These are phyloP conservation scores for Mimumesa dahlbomi DNA, from an alignment of 2,888 invertebrate species.

Conservation along the genomic window DNA sequence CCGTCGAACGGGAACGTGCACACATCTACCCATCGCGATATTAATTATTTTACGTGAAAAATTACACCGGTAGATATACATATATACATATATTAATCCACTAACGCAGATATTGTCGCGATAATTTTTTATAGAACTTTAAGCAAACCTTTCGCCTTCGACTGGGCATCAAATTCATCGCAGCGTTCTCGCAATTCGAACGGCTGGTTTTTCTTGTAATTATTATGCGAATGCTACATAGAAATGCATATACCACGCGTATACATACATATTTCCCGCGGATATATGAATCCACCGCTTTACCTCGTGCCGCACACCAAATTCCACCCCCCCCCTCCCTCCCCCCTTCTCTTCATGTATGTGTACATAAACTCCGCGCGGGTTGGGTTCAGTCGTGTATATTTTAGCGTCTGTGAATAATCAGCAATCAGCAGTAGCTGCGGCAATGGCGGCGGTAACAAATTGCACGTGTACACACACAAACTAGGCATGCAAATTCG, in stretches of 20 bases:
- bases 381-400: slow-evolving; percentile 67
- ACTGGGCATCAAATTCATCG: slow-evolving; percentile 8
- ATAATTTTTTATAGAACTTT: no score
- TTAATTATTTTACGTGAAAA: no score
- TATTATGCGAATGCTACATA: slow-evolving; percentile 45
- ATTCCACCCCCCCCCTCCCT: slow-evolving; percentile 7
- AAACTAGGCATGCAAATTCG: slow-evolving; percentile 68
- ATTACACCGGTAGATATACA: no score
- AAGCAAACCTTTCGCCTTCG: slow-evolving; percentile 17
- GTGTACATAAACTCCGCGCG: slow-evolving; percentile 64
- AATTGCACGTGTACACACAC: slow-evolving; percentile 72
- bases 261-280: slow-evolving; percentile 18
- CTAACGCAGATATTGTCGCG: no score
- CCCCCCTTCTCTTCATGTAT: slow-evolving; percentile 38
- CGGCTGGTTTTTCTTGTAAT: slow-evolving; percentile 40
- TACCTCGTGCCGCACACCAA: no score
- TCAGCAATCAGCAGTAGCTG: slow-evolving; percentile 78
- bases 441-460: slow-evolving; percentile 70
- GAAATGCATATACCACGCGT: slow-evolving; percentile 22
- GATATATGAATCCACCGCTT: slow-evolving; percentile 56
- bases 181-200: slow-evolving; percentile 22
- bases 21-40: no score
- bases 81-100: no score
- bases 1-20: no score
- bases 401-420: slow-evolving; percentile 78